Base-by-base conservation (phyloP, 2,113 vertebrate species). In the Saguinus midas region DNA sequence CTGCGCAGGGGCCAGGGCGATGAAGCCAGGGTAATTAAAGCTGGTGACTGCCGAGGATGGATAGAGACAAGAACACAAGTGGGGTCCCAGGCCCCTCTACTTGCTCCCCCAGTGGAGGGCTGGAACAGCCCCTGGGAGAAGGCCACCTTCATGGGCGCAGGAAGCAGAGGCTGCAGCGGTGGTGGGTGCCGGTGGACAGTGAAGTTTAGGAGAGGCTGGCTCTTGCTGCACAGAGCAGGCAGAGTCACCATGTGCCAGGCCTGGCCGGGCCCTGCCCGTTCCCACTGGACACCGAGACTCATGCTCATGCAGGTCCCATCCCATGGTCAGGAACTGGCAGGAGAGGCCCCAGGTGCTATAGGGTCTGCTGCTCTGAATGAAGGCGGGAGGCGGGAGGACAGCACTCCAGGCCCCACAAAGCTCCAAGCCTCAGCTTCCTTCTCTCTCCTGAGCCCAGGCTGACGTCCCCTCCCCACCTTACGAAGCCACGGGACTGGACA, bases 351-450 rank as follows among this genome's bases (percentile, higher is more conserved):
- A 43, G 23, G 21, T 13, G n/a, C 55, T 37, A 3, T 25, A 50
- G 29, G 45, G 27, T 79, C 45, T 79, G 76, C 48, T 18, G 8
- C 76, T 29, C 43, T 16, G 9, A 48, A 78, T 10, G 17, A 52
- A 50, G 35, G 20, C 52, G 1, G 50, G 12, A 12, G 1, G 0
- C 0, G 0, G 0, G 27, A 40, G 11, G 45, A 37, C 29, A 40
- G 93, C 52, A 8, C 11, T 35, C 50, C 48, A 82, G n/a, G 4
- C 23, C 21, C 6, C 1, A 8, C 20, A n/a, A 37, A n/a, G 20
- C n/a, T 57, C 79, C 25, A 37, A 21, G n/a, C n/a, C 32, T 29
- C 72, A 9, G 64, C 29, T 45, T 8, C 81, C n/a, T 27, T 3
- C 3, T 5, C 25, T 73, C 27, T 37, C 32, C 20, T 1, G 8